A percentile compares a stretch with the other conserved stretches of the same genome.
Evolutionary conservation across 2,113 vertebrate genomes (phyloP).

Genomic region (Sinocyclocheilus rhinocerous): DNA sequence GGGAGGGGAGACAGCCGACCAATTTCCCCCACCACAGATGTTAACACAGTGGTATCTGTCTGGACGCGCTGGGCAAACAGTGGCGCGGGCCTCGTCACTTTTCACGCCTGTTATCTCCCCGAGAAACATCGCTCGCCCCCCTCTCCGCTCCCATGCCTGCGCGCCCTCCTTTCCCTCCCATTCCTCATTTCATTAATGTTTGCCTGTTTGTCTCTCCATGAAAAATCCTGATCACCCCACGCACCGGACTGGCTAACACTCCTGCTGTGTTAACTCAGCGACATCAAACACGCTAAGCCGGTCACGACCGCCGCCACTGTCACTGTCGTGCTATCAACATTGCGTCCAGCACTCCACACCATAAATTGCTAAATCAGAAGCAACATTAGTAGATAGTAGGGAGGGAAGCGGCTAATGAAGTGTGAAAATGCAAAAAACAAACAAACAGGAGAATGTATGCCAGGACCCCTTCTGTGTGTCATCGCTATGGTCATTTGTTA

Average conservation of each 20-base stretch:
- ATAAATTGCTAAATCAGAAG: slow-evolving; percentile 57
- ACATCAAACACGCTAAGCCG: slow-evolving; percentile 63
- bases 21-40: slow-evolving; percentile 60
- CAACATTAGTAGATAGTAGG: slow-evolving; percentile 36
- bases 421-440: slow-evolving; percentile 25
- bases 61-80: slow-evolving; percentile 58
- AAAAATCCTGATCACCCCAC: slow-evolving; percentile 54
- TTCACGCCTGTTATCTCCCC: slow-evolving; percentile 59
- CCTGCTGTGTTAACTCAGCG: slow-evolving; percentile 52
- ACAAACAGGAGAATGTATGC: slow-evolving; percentile 9
- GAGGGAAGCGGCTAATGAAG: slow-evolving; percentile 67
- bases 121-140: not conserved
- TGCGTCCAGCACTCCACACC: slow-evolving; percentile 59
- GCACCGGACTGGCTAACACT: slow-evolving; percentile 54
- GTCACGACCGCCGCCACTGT: slow-evolving; percentile 48
- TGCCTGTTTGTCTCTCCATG: slow-evolving; percentile 38
- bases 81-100: slow-evolving; percentile 49
- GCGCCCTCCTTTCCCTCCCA: slow-evolving; percentile 24
- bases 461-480: slow-evolving; percentile 33
- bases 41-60: slow-evolving; percentile 62
- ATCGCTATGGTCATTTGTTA: slow-evolving; percentile 16
- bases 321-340: slow-evolving; percentile 62
- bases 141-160: not conserved
- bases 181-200: slow-evolving; percentile 57
- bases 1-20: slow-evolving; percentile 54